Percentiles rank a stretch among this genome's conserved stretches.
Evolutionary conservation across 2,888 invertebrate species (phyloP).

Genomic region (Pyrocoelia pectoralis): DNA sequence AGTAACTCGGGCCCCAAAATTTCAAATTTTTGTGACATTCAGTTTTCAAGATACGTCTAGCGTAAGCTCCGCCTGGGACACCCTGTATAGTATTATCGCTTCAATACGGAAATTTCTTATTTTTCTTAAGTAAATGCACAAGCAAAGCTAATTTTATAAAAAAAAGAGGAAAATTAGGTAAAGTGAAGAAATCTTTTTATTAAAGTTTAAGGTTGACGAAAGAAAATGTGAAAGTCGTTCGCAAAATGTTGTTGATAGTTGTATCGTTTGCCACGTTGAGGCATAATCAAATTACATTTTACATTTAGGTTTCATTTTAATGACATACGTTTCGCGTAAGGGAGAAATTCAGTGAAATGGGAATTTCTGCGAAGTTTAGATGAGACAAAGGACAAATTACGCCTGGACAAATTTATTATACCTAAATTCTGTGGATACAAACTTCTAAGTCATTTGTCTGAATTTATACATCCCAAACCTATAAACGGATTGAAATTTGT

Average conservation of each 20-base stretch:
- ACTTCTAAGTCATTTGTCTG: slow-evolving; percentile 6
- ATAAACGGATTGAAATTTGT: not conserved
- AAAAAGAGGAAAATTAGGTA: no score
- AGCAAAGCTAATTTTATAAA: no score
- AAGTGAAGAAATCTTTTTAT: no score
- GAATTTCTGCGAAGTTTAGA: not conserved
- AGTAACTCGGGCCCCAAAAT: no score
- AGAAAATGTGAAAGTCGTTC: no score
- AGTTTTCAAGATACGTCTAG: no score
- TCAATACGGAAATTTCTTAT: no score
- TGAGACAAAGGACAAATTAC: slow-evolving; percentile 1
- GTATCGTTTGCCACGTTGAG: not conserved
- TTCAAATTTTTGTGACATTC: no score
- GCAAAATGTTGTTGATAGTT: not conserved
- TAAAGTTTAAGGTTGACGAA: no score
- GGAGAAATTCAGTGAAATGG: not conserved
- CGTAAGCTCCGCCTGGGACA: no score
- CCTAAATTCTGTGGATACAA: not conserved
- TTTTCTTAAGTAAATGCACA: no score
- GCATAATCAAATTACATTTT: not conserved
- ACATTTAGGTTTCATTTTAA: not conserved
- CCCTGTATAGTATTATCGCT: no score
- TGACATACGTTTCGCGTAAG: not conserved
- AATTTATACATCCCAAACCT: not conserved
- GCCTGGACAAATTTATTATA: not conserved